Conservation (phyloP, 1,140 invertebrate species). For the Aphelinus certus region DNA sequence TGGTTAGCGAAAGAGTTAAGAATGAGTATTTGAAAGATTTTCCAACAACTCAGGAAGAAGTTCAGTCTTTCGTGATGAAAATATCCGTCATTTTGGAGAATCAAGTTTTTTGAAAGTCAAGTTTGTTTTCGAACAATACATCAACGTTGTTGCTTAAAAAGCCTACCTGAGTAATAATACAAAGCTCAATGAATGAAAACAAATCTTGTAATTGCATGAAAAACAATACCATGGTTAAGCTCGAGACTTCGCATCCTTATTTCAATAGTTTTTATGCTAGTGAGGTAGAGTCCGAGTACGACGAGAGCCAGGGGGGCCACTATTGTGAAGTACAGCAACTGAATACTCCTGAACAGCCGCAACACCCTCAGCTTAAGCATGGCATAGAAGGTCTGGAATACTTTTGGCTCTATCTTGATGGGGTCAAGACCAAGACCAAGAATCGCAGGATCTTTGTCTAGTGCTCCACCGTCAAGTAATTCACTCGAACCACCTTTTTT, state of each 20-base stretch:
- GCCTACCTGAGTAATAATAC: no score
- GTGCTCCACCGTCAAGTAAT: slow-evolving; percentile 54
- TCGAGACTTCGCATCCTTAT: slow-evolving; percentile 71
- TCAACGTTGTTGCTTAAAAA: no score
- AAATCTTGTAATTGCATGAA: no score
- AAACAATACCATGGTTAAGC: slow-evolving; percentile 62
- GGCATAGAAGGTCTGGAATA: slow-evolving; percentile 65
- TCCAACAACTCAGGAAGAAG: no score
- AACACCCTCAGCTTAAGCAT: slow-evolving; percentile 64
- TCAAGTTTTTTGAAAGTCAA: no score
- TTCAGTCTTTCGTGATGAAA: no score
- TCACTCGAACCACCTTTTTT: slow-evolving; percentile 49
- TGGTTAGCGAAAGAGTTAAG: no score
- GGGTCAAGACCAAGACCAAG: slow-evolving; percentile 67
- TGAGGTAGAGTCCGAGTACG: slow-evolving; percentile 74
- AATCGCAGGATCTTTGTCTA: slow-evolving; percentile 60
- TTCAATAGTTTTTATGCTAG: slow-evolving; percentile 72
- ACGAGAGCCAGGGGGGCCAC: slow-evolving; percentile 71
- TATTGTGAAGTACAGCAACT: slow-evolving; percentile 66
- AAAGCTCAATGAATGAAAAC: no score
- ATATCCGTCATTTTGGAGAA: no score
- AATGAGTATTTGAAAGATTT: no score
- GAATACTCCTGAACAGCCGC: slow-evolving; percentile 64
- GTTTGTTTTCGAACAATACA: no score
- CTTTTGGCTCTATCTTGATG: slow-evolving; percentile 67